phyloP scores from a whole-genome alignment of 1,140 invertebrate species.

The Harpegnathos saltator region DNA sequence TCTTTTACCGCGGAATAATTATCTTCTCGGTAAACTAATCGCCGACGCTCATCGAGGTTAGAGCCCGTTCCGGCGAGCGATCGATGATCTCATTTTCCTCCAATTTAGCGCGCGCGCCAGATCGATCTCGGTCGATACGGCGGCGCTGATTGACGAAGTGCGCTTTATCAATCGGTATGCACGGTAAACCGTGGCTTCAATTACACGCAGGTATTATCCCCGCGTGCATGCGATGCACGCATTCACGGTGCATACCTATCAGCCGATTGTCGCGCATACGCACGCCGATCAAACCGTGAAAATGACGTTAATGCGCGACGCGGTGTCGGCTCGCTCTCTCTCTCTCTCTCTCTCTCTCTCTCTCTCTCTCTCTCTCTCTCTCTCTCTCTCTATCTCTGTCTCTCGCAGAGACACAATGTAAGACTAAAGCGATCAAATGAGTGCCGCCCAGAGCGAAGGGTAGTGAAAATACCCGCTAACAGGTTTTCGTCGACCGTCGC shows the following conservation, averaged over 20 bases:
- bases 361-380: too few relatives aligned
- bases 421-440: background rate
- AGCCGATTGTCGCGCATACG: slow-evolving; percentile 3
- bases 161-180: slow-evolving; percentile 64
- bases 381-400: too few relatives aligned
- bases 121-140: slow-evolving; percentile 34
- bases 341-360: too few relatives aligned
- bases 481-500: slow-evolving; percentile 25
- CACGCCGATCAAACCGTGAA: slow-evolving; percentile 10
- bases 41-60: slow-evolving; percentile 13
- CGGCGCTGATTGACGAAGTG: slow-evolving; percentile 45
- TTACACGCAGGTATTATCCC: slow-evolving; percentile 55
- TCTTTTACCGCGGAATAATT: background rate
- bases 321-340: background rate
- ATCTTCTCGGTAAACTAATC: background rate
- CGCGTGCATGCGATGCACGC: slow-evolving; percentile 31
- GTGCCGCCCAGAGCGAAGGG: background rate
- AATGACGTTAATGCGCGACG: slow-evolving; percentile 11
- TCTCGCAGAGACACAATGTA: too few relatives aligned
- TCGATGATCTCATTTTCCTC: slow-evolving; percentile 46
- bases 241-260: slow-evolving; percentile 8
- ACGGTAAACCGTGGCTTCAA: slow-evolving; percentile 62
- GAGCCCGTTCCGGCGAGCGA: too few relatives aligned
- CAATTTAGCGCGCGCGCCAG: slow-evolving; percentile 35
- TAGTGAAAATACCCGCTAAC: slow-evolving; percentile 28